These are phyloP conservation scores for Smutsia gigantea DNA, from an alignment of 2,797 vertebrate species.

Conservation along the genomic window DNA sequence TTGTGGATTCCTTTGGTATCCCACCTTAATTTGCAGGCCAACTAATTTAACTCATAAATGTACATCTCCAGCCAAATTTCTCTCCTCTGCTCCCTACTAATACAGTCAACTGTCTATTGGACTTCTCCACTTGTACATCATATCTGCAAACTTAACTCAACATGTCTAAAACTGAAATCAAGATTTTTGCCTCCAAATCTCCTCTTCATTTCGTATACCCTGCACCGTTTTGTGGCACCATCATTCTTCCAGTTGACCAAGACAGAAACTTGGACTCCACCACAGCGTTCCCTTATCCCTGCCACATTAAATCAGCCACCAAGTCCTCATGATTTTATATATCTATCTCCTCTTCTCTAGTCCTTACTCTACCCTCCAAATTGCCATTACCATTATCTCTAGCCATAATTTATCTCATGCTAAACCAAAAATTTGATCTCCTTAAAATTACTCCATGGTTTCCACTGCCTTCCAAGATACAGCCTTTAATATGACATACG, in stretches of 20 bases:
- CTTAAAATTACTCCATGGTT: not conserved
- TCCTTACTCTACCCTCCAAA: not conserved
- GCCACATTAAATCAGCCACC: not conserved
- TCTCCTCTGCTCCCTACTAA: not conserved
- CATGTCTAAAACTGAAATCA: not conserved
- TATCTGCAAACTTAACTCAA: conserved; percentile 13
- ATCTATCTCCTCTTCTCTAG: not conserved
- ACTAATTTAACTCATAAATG: not conserved
- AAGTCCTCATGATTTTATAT: not conserved
- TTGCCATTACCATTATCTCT: not conserved
- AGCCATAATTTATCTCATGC: not conserved
- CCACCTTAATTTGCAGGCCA: not conserved
- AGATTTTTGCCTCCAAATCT: not conserved
- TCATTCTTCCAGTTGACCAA: not conserved
- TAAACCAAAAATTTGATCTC: conserved; percentile 6
- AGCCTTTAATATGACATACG: not conserved
- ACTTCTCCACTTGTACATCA: not conserved
- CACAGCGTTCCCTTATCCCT: not conserved
- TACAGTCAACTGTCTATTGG: not conserved
- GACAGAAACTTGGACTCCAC: not conserved
- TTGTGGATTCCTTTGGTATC: not conserved
- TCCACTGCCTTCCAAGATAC: conserved; percentile 7
- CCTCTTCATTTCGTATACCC: not conserved
- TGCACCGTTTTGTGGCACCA: not conserved
- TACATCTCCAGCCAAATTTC: not conserved